Base-by-base conservation (phyloP, 2,113 vertebrate species). In the Neogale vison region DNA sequence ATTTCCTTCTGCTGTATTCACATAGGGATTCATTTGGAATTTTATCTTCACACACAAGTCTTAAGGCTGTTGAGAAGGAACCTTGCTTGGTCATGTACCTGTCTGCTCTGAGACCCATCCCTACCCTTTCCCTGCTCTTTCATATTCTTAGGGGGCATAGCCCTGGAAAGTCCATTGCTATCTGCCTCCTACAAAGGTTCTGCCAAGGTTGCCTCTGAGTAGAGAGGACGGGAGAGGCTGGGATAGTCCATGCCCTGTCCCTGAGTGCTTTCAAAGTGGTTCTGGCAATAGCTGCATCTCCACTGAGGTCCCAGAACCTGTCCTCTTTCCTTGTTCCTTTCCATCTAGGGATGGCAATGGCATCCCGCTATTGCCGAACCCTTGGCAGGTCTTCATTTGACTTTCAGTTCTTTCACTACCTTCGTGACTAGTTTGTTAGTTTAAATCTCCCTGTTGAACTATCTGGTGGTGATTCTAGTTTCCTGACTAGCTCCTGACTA, bases 61-160 rank as follows among this genome's bases (percentile, higher is more conserved):
- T 90, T 39, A 77, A 57, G 79, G 57, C 59, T 97, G 29, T 63
- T 47, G 65, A 96, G 71, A 92, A 90, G 55, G 77, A 90, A 17
- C 31, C 63, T 18, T n/a, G n/a, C 31, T n/a, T 36, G 18, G 36
- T 76, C 52, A 52, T 42, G 47, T 87, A 69, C 36, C 31, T 84
- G 59, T 95, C 92, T 57, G n/a, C 8, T 80, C 20, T 93, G 21
- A 80, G 74, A 42, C 10, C 23, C 7, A 12, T 59, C 50, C 24
- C 8, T 20, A 10, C 39, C 9, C 45, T 80, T 65, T 59, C 15
- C 3, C 57, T 47, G 45, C 0, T 74, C 4, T 89, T 97, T 88
- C 63, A 3, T 92, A 59, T 17, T 74, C 20, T 12, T 12, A 69
- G 14, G 34, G 3, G 7, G 5, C n/a, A 63, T 39, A 57, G 11